phyloP scores from a whole-genome alignment of 2,888 invertebrate genomes.

The Podotricha telesiphe region DNA sequence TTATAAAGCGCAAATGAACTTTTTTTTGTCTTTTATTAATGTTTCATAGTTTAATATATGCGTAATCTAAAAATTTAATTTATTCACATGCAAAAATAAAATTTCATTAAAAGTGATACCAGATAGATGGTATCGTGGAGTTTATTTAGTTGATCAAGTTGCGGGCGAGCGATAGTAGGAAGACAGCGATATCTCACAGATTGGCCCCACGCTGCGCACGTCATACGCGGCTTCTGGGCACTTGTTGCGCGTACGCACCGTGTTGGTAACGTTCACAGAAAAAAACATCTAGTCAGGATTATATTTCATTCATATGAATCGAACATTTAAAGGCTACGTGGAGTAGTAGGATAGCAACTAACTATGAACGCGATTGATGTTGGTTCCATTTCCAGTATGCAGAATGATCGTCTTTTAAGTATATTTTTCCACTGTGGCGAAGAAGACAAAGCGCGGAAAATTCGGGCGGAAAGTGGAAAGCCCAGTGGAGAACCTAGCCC shows the following conservation, averaged over 20 bases:
- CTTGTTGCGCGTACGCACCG: slow-evolving; percentile 43
- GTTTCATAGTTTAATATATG: not conserved
- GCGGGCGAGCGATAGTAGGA: slow-evolving; percentile 45
- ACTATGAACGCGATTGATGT: too few relatives aligned
- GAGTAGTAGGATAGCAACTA: too few relatives aligned
- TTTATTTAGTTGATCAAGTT: slow-evolving; percentile 44
- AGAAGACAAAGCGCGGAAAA: too few relatives aligned
- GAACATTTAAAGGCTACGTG: too few relatives aligned
- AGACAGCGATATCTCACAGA: slow-evolving; percentile 72
- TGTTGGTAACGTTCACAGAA: slow-evolving; percentile 55
- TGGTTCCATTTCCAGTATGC: too few relatives aligned
- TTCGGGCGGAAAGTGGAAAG: too few relatives aligned
- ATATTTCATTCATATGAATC: too few relatives aligned
- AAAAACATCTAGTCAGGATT: not conserved
- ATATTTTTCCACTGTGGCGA: too few relatives aligned
- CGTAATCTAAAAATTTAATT: not conserved
- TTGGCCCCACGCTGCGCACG: slow-evolving; percentile 75
- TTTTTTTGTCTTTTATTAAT: not conserved
- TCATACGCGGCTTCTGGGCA: slow-evolving; percentile 61
- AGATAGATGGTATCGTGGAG: slow-evolving; percentile 37
- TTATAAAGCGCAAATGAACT: too few relatives aligned
- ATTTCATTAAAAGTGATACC: slow-evolving; percentile 29
- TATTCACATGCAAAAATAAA: slow-evolving; percentile 27
- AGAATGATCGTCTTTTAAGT: too few relatives aligned
- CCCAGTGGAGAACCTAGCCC: too few relatives aligned